Percentiles rank a stretch among this genome's conserved stretches.
Evolutionary conservation across 2,113 vertebrate genomes (phyloP).

Genomic region (Macaca nemestrina): DNA sequence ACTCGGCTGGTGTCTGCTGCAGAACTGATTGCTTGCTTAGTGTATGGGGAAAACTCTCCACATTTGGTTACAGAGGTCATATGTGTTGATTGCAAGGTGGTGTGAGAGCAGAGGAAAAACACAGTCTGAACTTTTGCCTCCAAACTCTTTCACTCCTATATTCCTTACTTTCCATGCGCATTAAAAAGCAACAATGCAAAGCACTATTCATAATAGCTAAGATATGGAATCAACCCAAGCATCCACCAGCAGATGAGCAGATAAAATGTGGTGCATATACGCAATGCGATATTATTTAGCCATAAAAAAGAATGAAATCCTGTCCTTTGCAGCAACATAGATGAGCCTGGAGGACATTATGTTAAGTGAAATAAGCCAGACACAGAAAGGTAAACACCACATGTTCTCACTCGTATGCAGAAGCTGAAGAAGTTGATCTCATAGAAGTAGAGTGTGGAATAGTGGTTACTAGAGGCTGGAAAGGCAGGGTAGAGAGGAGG

Average conservation of each 20-base stretch:
- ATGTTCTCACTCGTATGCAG: neutral
- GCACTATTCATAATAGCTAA: neutral
- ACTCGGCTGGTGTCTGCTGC: neutral
- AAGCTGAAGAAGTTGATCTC: neutral
- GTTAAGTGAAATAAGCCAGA: neutral
- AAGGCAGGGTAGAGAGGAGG: neutral
- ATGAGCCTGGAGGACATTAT: neutral
- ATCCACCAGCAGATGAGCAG: neutral
- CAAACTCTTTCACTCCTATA: neutral
- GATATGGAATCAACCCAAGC: neutral
- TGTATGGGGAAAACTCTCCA: neutral
- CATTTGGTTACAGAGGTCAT: neutral
- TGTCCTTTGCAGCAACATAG: neutral
- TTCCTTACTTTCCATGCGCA: neutral
- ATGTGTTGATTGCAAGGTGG: neutral
- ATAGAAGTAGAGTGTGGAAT: neutral
- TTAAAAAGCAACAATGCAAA: neutral
- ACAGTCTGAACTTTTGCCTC: neutral
- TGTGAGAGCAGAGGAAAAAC: neutral
- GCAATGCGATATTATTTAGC: neutral
- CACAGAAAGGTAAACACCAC: neutral
- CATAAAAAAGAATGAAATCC: neutral
- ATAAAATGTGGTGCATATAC: neutral
- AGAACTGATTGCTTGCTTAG: neutral
- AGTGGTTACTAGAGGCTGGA: neutral